A percentile compares a stretch with the other conserved stretches of the same genome.
Conservation (phyloP, 2,888 invertebrate species). For the Drosophila neotestacea region DNA sequence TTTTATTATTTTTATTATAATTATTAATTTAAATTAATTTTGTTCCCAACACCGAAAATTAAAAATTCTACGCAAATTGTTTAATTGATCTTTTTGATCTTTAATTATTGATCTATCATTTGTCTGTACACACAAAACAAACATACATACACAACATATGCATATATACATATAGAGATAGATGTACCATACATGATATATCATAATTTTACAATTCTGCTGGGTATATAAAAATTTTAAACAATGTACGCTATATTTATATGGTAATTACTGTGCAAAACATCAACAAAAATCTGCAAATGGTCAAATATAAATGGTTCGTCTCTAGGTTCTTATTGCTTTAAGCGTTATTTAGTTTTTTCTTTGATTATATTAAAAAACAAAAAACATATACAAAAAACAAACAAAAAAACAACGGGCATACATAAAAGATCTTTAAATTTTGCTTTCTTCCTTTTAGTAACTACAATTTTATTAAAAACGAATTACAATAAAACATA, state of each 20-base stretch:
- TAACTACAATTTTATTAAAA: constrained; percentile 60
- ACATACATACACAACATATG: constrained; percentile 13
- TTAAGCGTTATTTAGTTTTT: constrained; percentile 82
- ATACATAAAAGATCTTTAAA: constrained; percentile 53
- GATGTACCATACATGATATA: constrained; percentile 12
- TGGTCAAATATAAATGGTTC: constrained; percentile 56
- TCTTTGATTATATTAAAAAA: constrained; percentile 72
- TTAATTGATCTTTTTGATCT: constrained; percentile 43
- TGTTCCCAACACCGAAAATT: constrained; percentile 10
- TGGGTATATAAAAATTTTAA: constrained; percentile 29
- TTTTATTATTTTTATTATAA: constrained; percentile 19
- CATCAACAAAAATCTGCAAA: constrained; percentile 24
- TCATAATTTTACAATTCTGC: constrained; percentile 28
- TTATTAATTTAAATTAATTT: constrained; percentile 3
- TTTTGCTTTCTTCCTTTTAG: constrained; percentile 67
- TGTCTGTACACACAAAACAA: constrained; percentile 2
- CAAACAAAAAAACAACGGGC: constrained; percentile 33
- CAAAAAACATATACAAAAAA: neutral
- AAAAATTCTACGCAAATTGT: constrained; percentile 14
- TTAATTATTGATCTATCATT: constrained; percentile 42
- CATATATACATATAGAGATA: constrained; percentile 8
- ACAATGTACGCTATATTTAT: constrained; percentile 35
- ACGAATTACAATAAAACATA: constrained; percentile 60
- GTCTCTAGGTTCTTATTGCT: constrained; percentile 75
- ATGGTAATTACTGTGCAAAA: constrained; percentile 17